These are phyloP conservation scores for Indri indri DNA, from an alignment of 2,113 vertebrate genomes.

Conservation along the genomic window DNA sequence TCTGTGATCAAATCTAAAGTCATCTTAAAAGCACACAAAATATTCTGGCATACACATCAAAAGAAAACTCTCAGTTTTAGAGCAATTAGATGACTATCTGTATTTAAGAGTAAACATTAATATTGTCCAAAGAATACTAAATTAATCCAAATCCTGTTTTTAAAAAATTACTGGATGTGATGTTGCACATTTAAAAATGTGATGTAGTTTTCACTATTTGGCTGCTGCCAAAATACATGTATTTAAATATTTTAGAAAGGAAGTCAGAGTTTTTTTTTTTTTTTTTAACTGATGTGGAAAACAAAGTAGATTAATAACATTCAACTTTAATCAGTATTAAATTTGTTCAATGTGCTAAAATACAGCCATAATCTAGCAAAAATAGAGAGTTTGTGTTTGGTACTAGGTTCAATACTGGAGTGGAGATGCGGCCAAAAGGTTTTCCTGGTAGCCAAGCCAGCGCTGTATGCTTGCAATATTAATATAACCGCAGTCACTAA, in stretches of 20 bases:
- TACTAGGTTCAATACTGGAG: neutral
- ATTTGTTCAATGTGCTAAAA: slow-evolving; percentile 51
- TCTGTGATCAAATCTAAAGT: neutral
- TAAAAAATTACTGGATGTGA: slow-evolving; percentile 75
- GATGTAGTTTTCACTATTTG: slow-evolving; percentile 76
- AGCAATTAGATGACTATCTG: neutral
- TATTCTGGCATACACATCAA: neutral
- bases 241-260: slow-evolving; percentile 73
- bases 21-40: neutral
- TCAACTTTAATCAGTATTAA: slow-evolving; percentile 62
- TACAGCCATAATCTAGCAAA: slow-evolving; percentile 35
- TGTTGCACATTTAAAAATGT: slow-evolving; percentile 69
- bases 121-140: slow-evolving; percentile 3
- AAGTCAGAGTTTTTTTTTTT: slow-evolving; percentile 71
- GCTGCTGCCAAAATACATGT: slow-evolving; percentile 78
- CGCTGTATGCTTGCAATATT: neutral
- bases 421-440: slow-evolving; percentile 26
- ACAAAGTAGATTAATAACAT: slow-evolving; percentile 65
- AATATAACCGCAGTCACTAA: neutral
- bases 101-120: neutral
- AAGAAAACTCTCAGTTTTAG: slow-evolving; percentile 10
- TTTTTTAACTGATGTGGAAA: slow-evolving; percentile 57
- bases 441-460: slow-evolving; percentile 36
- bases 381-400: slow-evolving; percentile 1
- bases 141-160: neutral